Evolutionary conservation across 2,113 vertebrate genomes (phyloP).

Genomic region (Clarias magur): DNA sequence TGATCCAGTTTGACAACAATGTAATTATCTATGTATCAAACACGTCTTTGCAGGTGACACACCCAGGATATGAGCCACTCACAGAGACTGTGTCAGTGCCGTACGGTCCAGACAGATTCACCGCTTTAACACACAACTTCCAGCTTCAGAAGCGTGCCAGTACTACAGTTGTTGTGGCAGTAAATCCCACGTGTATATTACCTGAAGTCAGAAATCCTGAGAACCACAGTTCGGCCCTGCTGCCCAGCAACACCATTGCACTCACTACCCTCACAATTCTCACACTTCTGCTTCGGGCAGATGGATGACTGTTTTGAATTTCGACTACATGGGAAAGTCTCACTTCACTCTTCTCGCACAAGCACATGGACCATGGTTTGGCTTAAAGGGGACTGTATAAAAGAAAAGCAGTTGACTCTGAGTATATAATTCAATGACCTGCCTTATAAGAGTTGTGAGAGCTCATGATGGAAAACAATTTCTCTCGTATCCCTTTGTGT

Average conservation of each 20-base stretch:
- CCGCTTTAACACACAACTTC: slow-evolving; percentile 38
- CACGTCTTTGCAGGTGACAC: slow-evolving; percentile 33
- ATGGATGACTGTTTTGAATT: not conserved
- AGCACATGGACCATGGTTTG: not conserved
- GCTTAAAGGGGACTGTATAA: not conserved
- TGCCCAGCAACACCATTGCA: slow-evolving; percentile 11
- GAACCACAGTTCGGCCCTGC: slow-evolving; percentile 15
- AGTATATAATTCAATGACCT: not conserved
- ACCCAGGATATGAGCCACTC: slow-evolving; percentile 21
- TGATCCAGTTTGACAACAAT: not conserved
- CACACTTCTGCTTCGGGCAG: slow-evolving; percentile 35
- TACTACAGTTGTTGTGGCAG: not conserved
- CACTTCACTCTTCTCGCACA: slow-evolving; percentile 34
- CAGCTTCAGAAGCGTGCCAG: slow-evolving; percentile 4
- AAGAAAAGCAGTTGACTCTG: not conserved
- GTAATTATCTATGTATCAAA: not conserved
- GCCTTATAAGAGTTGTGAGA: not conserved
- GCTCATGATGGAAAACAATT: not conserved
- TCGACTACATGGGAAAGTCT: not conserved
- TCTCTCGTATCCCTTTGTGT: not conserved
- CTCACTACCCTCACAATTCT: slow-evolving; percentile 16
- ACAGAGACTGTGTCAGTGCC: slow-evolving; percentile 28
- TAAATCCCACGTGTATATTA: not conserved
- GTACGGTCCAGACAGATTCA: slow-evolving; percentile 33
- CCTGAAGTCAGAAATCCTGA: not conserved